These are phyloP conservation scores for Amphiura filiformis DNA, from an alignment of 35 echinoderm and acorn worm species.

Conservation along the genomic window DNA sequence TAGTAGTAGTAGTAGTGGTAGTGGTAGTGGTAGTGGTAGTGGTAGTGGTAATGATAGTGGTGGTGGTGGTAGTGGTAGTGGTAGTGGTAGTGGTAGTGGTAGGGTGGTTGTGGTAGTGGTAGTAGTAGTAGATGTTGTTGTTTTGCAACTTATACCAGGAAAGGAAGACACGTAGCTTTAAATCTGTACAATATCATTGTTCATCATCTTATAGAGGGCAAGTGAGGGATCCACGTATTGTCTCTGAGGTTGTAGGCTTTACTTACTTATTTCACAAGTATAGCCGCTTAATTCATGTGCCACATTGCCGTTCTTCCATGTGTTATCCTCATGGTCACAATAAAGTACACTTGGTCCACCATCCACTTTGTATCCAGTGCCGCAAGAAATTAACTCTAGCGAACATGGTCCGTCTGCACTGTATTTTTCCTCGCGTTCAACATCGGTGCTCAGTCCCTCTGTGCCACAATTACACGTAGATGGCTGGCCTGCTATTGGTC, in stretches of 20 bases:
- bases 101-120: too few relatives aligned
- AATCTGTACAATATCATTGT: too few relatives aligned
- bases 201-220: too few relatives aligned
- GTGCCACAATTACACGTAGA: neutral
- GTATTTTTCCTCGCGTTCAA: neutral
- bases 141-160: too few relatives aligned
- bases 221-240: too few relatives aligned
- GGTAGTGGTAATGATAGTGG: neutral
- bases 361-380: neutral
- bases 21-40: conserved; percentile 16
- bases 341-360: neutral
- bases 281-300: neutral
- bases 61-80: too few relatives aligned
- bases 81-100: too few relatives aligned
- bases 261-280: neutral
- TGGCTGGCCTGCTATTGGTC: too few relatives aligned
- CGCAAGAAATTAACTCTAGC: neutral
- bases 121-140: too few relatives aligned
- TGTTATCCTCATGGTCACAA: neutral
- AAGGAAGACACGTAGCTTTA: too few relatives aligned
- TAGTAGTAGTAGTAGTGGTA: conserved; percentile 21
- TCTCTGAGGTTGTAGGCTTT: too few relatives aligned
- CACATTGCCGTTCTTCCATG: neutral
- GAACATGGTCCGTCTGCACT: neutral
- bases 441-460: neutral